phyloP scores from a whole-genome alignment of 2,797 vertebrate species.

The Crocodylus rhombifer region DNA sequence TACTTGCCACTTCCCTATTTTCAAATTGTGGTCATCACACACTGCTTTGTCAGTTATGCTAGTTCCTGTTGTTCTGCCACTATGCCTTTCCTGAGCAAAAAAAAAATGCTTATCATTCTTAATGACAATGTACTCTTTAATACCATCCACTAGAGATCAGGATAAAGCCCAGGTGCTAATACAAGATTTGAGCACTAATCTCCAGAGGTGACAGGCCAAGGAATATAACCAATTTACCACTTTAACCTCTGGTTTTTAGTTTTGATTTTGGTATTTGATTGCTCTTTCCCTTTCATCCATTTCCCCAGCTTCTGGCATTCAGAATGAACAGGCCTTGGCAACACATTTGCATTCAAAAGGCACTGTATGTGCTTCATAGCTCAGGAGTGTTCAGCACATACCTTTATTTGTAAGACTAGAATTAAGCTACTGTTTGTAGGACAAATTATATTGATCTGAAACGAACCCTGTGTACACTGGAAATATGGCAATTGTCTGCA shows the following conservation, averaged over 20 bases:
- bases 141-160: background rate
- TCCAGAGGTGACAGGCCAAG: constrained; percentile 4
- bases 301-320: background rate
- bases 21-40: constrained; percentile 20
- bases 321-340: background rate
- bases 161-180: background rate
- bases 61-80: constrained; percentile 44
- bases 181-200: constrained; percentile 12
- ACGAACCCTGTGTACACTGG: background rate
- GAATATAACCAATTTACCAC: background rate
- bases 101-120: constrained; percentile 29
- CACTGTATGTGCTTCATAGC: background rate
- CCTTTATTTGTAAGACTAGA: constrained; percentile 39
- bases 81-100: constrained; percentile 22
- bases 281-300: constrained; percentile 23
- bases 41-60: constrained; percentile 28
- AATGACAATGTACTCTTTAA: constrained; percentile 25
- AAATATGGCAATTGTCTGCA: constrained; percentile 43
- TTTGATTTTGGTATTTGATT: constrained; percentile 42
- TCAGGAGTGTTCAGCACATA: constrained; percentile 29
- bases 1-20: constrained; percentile 28
- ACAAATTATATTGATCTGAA: constrained; percentile 48
- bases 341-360: background rate
- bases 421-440: constrained; percentile 47
- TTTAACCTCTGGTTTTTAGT: background rate